These are phyloP conservation scores for Charina bottae DNA, from an alignment of 2,113 vertebrate species.

Conservation along the genomic window DNA sequence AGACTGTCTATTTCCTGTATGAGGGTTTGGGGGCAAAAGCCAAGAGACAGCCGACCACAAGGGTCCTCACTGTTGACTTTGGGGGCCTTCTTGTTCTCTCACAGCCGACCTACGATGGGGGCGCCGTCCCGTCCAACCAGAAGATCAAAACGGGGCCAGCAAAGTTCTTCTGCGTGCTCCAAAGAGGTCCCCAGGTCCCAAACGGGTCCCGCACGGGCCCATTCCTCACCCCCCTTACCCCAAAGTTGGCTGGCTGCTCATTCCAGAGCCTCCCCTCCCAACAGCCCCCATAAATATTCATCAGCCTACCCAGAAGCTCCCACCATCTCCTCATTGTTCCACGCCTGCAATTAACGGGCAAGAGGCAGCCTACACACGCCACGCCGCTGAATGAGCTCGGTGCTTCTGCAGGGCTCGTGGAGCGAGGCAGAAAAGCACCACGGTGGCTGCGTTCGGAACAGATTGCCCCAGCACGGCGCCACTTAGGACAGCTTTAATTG, in stretches of 20 bases:
- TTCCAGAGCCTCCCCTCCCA: neutral
- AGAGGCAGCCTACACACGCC: neutral
- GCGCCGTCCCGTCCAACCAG: neutral
- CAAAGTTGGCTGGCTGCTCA: too few relatives aligned
- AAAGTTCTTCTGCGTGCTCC: neutral
- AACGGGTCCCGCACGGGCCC: neutral
- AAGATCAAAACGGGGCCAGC: too few relatives aligned
- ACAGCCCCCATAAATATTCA: neutral
- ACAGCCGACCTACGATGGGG: neutral
- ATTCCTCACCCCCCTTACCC: neutral
- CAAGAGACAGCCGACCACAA: neutral
- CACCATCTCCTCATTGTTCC: neutral
- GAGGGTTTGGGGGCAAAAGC: neutral
- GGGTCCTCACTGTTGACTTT: neutral
- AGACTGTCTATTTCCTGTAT: neutral
- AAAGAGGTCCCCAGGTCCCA: neutral
- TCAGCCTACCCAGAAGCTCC: neutral
- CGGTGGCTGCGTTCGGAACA: accelerated
- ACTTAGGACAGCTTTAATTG: neutral
- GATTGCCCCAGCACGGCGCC: accelerated
- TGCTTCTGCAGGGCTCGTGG: neutral
- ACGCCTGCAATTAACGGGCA: neutral
- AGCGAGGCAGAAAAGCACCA: neutral
- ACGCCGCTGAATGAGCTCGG: neutral
- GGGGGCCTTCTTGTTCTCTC: neutral